These are phyloP conservation scores for Scalopus aquaticus DNA, from an alignment of 2,113 vertebrate genomes.

Conservation along the genomic window DNA sequence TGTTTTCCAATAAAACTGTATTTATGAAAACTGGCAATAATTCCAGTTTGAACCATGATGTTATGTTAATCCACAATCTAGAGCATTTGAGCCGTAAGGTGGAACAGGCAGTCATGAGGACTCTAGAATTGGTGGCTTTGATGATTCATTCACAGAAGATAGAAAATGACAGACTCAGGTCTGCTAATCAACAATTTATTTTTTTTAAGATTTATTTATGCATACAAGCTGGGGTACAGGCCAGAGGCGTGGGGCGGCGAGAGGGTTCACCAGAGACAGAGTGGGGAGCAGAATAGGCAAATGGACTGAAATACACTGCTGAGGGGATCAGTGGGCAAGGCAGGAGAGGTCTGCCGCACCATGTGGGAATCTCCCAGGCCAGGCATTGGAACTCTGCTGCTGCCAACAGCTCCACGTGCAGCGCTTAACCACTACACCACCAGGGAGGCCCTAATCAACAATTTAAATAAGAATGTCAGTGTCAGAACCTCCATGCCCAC, in stretches of 20 bases:
- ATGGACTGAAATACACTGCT: too few relatives aligned
- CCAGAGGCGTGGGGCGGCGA: too few relatives aligned
- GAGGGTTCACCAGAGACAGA: too few relatives aligned
- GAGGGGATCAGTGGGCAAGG: too few relatives aligned
- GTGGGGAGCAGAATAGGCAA: too few relatives aligned
- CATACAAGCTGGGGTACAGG: too few relatives aligned
- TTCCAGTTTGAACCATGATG: not conserved
- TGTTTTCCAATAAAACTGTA: not conserved
- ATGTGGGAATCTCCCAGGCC: too few relatives aligned
- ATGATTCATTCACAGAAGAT: not conserved
- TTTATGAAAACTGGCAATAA: not conserved
- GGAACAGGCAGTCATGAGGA: not conserved
- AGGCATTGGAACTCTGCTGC: too few relatives aligned
- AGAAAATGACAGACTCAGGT: not conserved
- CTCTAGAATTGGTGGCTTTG: not conserved
- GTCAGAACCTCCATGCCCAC: not conserved
- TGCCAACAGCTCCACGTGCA: too few relatives aligned
- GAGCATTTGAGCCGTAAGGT: not conserved
- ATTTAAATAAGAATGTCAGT: not conserved
- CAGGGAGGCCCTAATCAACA: not conserved
- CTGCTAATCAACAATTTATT: not conserved
- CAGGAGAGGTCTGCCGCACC: too few relatives aligned
- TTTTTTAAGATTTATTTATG: too few relatives aligned
- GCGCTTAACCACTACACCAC: too few relatives aligned
- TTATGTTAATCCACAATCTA: not conserved